Base-by-base conservation (phyloP, 1,140 invertebrate species). In the Ips nitidus region DNA sequence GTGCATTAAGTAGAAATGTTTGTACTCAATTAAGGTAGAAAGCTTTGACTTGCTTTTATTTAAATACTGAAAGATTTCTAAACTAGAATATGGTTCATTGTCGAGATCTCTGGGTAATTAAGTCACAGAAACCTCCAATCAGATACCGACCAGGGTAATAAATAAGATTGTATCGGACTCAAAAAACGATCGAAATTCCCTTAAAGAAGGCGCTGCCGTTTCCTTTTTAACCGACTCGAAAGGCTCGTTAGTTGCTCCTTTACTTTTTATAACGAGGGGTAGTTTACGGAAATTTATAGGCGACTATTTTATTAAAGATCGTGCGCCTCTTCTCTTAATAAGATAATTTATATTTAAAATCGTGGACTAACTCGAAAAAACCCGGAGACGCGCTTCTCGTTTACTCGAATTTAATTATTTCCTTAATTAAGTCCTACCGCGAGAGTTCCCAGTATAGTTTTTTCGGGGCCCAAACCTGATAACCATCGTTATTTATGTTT, bases 341-440 rank as follows among this genome's bases (percentile, higher is more conserved):
- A 65, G 62, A 65, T 65, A 65, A 65, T 65, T 65, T 65, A 65
- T 65, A 65, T 65, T 65, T 65, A 65, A 65, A 65, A 65, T 65
- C 62, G 62, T 65, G 62, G 41, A 55, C 45, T 56, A 53, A 56
- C 40, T 52, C 45, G 45, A 22, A 22, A 22, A 22, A 22, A 22
- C 22, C 22, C 22, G 22, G 43, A 63, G 61, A 8, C 61, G 61
- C 61, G 37, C 47, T 52, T 36, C 61, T 65, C 62, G 43, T 65
- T 65, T 65, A 43, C 22, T 22, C 6, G 45, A 22, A 6, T 55
- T 65, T 55, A 65, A 65, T 65, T 65, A 65, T 65, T 65, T 65
- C 43, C 62, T 43, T 65, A 65, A 65, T 65, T 65, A 65, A 65
- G 56, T 55, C 53, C 43, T 41, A 53, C 7, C 45, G 39, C 58